Evolutionary conservation across 2,888 invertebrate genomes (phyloP).

Genomic region (Stenodema calcarata): DNA sequence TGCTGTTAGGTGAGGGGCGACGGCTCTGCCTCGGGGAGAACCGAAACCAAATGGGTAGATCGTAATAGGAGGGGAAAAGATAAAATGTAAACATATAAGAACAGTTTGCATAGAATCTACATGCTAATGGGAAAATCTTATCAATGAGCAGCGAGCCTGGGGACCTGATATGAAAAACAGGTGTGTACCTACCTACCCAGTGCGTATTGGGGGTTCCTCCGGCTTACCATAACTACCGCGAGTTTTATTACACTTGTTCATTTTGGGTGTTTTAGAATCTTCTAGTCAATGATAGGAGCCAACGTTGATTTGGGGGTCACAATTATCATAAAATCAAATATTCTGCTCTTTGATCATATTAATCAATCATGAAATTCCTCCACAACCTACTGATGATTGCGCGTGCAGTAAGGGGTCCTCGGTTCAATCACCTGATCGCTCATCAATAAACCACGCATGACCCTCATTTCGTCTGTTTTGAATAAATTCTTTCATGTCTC

Average conservation of each 20-base stretch:
- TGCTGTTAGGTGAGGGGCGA: not conserved
- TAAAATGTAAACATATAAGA: constrained; percentile 41
- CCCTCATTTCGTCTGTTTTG: too few relatives aligned
- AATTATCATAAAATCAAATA: too few relatives aligned
- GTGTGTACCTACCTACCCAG: constrained; percentile 13
- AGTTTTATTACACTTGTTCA: not conserved
- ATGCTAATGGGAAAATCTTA: constrained; percentile 36
- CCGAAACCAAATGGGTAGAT: not conserved
- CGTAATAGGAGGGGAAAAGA: constrained; percentile 41
- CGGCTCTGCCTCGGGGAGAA: not conserved
- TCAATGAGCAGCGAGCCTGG: not conserved
- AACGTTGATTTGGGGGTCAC: too few relatives aligned
- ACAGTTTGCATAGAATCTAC: constrained; percentile 44
- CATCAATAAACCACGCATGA: too few relatives aligned
- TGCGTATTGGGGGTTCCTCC: not conserved
- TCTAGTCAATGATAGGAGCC: too few relatives aligned
- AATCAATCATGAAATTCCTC: too few relatives aligned
- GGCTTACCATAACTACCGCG: not conserved
- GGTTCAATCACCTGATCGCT: too few relatives aligned
- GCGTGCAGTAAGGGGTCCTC: too few relatives aligned
- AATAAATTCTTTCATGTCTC: too few relatives aligned
- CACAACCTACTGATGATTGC: too few relatives aligned
- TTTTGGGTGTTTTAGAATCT: too few relatives aligned
- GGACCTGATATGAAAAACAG: constrained; percentile 16
- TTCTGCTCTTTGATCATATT: too few relatives aligned